Evolutionary conservation across 2,888 invertebrate species (phyloP), one percentile per base, ranked within the genome.

Genomic region (Andrena chrysosceles): DNA sequence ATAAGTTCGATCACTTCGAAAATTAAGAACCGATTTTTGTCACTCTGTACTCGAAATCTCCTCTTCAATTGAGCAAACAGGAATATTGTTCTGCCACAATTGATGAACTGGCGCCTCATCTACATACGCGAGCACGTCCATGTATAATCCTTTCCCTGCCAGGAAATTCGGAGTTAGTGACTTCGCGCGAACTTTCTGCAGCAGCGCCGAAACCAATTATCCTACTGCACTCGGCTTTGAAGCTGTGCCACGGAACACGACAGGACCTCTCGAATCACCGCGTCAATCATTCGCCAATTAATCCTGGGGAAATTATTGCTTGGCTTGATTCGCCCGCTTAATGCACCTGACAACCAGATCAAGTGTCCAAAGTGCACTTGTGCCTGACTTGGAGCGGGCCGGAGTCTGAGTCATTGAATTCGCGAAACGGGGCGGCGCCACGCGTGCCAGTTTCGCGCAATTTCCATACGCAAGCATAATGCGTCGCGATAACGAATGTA

Each of bases 231-330:
- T 86, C 68, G 83, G 84, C 85, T 82, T 83, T 86, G 84, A 72
- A 67, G 49, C 79, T 72, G 70, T 59, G 73, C 77, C 69, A 76
- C 48, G 77, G 64, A 78, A 73, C 66, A 74, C 71, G 78, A 64
- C 64, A 63, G 60, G 63, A 33, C 66, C 76, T 77, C 86, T 85
- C 86, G 86, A 87, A 87, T 82, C 84, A 83, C 73, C 86, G 81
- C 84, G 87, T 87, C 87, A 87, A 88, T 87, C 87, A 87, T 84
- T 88, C 84, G 88, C 88, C 86, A 88, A 87, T 87, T 87, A 87
- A 88, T 88, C 86, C 71, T 1, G 63, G 81, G 84, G 84, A 88
- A 87, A 87, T 87, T 86, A 87, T 88, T 86, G 86, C 88, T 88
- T 74, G 88, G 87, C 79, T 88, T 85, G 86, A 86, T 81, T 85